These are phyloP conservation scores for Petaurus breviceps DNA, from an alignment of 2,113 vertebrate species.

Conservation along the genomic window DNA sequence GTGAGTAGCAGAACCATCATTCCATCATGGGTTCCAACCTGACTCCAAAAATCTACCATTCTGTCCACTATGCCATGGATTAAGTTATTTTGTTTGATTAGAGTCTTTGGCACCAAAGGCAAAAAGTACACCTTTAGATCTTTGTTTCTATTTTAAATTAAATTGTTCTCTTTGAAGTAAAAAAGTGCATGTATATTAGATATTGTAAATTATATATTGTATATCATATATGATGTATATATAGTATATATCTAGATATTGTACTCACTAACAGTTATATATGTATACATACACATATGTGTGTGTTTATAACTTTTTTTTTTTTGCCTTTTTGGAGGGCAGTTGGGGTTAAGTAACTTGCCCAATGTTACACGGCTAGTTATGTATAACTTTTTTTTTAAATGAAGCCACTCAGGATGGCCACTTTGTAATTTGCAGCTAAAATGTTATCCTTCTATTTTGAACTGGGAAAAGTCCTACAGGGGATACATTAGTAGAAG, in stretches of 20 bases:
- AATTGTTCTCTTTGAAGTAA: neutral
- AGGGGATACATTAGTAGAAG: neutral
- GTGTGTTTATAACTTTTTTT: neutral
- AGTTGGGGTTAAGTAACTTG: too few species aligned
- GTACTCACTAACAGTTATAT: neutral
- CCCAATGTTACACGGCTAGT: too few species aligned
- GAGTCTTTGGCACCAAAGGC: neutral
- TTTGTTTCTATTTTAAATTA: neutral
- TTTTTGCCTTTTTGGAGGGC: too few species aligned
- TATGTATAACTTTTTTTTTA: neutral
- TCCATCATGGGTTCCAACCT: neutral
- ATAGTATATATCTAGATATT: neutral
- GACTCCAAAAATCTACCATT: neutral
- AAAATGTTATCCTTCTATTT: constrained; percentile 19
- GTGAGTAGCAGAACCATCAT: neutral
- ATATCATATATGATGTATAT: too few species aligned
- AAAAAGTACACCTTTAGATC: neutral
- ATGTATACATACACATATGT: neutral
- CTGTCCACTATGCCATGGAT: neutral
- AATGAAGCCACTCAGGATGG: neutral
- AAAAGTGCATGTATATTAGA: neutral
- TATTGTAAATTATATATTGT: neutral
- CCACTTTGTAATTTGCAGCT: constrained; percentile 30
- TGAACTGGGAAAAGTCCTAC: constrained; percentile 18
- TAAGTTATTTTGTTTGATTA: neutral